Conservation (phyloP, 2,113 vertebrate species). For the Vidua macroura region DNA sequence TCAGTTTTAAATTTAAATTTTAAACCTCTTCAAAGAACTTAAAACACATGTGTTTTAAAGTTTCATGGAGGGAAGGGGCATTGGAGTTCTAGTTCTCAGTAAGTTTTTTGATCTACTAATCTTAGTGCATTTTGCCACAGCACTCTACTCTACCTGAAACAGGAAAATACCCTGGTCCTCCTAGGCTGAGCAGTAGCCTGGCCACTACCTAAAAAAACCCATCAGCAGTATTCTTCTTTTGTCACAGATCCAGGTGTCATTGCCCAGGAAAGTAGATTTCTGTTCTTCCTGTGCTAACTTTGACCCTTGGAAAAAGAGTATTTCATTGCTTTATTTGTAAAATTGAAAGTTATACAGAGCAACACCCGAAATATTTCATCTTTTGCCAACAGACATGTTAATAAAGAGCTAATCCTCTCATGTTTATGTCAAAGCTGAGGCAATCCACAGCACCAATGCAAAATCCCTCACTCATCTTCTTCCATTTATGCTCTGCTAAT, state of each 20-base stretch:
- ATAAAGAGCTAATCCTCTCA: slow-evolving; percentile 31
- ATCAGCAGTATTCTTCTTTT: background rate
- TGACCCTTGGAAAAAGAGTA: background rate
- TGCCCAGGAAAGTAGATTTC: background rate
- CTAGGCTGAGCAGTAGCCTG: background rate
- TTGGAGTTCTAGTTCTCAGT: background rate
- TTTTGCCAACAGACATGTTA: slow-evolving; percentile 1
- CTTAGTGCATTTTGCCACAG: background rate
- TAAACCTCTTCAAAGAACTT: background rate
- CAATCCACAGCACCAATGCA: background rate
- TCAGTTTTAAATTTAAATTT: background rate
- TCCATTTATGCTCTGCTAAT: slow-evolving; percentile 31
- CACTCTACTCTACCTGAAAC: background rate
- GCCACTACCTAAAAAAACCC: background rate
- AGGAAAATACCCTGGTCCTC: background rate
- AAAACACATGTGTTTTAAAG: background rate
- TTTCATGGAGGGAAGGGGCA: background rate
- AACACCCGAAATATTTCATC: slow-evolving; percentile 3
- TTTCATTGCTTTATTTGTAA: background rate
- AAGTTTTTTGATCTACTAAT: background rate
- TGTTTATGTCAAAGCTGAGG: background rate
- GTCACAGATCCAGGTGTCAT: background rate
- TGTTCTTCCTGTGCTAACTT: background rate
- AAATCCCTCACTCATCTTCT: slow-evolving; percentile 18
- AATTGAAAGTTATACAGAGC: background rate